Evolutionary conservation across 2,113 vertebrate species (phyloP).

Genomic region (Myrmophylax atrothorax): DNA sequence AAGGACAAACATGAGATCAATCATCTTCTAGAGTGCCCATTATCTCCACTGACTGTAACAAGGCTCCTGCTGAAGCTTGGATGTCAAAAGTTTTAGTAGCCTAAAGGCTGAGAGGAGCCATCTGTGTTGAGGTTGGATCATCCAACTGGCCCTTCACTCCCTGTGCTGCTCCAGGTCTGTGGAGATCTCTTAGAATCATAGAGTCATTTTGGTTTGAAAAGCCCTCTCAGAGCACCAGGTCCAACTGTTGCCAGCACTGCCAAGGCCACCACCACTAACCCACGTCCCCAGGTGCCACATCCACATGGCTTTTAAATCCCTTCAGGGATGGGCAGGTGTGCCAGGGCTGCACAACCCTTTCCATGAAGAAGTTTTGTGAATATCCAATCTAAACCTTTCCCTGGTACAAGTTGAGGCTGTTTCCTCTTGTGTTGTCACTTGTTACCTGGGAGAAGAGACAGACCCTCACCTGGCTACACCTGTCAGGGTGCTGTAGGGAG

Average conservation of each 20-base stretch:
- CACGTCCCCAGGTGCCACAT: neutral
- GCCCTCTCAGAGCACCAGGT: fast-evolving
- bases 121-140: neutral
- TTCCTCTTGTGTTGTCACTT: neutral
- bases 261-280: neutral
- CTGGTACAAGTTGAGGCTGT: fast-evolving
- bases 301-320: neutral
- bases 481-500: neutral
- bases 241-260: neutral
- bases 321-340: too few species aligned
- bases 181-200: too few species aligned
- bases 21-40: neutral
- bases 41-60: neutral
- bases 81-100: neutral
- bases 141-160: neutral
- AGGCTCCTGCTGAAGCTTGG: neutral
- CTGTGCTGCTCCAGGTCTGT: fast-evolving
- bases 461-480: neutral
- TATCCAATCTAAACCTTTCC: too few species aligned
- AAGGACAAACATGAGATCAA: neutral
- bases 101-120: fast-evolving
- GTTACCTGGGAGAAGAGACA: neutral
- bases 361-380: fast-evolving
- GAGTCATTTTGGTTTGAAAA: neutral
- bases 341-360: neutral